Evolutionary conservation across 1,140 invertebrate species (phyloP).

Genomic region (Oryzaephilus surinamensis): DNA sequence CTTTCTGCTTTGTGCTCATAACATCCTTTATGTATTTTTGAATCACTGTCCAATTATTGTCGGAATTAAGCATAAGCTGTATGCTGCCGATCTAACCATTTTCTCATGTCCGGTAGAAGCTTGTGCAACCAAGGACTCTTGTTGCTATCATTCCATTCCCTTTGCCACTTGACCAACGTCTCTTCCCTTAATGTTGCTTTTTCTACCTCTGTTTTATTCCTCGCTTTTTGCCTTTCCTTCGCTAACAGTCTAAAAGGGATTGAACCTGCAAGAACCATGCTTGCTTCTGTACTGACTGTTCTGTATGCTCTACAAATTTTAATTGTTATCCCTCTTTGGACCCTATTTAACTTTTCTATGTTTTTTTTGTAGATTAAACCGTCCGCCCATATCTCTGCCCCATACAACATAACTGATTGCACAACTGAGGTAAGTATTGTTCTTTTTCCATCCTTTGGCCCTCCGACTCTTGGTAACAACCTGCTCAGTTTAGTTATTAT

Average conservation of each 20-base stretch:
- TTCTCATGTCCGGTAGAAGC: too few species aligned
- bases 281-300: slow-evolving; percentile 1
- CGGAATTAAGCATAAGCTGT: too few species aligned
- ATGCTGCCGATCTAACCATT: too few species aligned
- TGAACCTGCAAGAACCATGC: not conserved
- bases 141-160: too few species aligned
- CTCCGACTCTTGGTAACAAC: not conserved
- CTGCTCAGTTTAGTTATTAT: not conserved
- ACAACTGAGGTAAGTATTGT: slow-evolving; percentile 19
- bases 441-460: slow-evolving; percentile 1
- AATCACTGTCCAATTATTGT: too few species aligned
- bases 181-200: too few species aligned
- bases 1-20: too few species aligned
- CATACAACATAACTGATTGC: slow-evolving; percentile 5
- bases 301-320: slow-evolving; percentile 1
- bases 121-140: too few species aligned
- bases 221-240: slow-evolving; percentile 1
- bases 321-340: not conserved
- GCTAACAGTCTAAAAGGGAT: slow-evolving; percentile 13
- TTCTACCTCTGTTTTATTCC: too few species aligned
- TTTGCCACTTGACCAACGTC: too few species aligned
- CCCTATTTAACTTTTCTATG: not conserved
- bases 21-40: too few species aligned
- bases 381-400: slow-evolving; percentile 1
- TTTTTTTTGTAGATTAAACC: not conserved